Evolutionary conservation across 2,797 vertebrate species (phyloP).

Genomic region (Tauraco hartlaubi): DNA sequence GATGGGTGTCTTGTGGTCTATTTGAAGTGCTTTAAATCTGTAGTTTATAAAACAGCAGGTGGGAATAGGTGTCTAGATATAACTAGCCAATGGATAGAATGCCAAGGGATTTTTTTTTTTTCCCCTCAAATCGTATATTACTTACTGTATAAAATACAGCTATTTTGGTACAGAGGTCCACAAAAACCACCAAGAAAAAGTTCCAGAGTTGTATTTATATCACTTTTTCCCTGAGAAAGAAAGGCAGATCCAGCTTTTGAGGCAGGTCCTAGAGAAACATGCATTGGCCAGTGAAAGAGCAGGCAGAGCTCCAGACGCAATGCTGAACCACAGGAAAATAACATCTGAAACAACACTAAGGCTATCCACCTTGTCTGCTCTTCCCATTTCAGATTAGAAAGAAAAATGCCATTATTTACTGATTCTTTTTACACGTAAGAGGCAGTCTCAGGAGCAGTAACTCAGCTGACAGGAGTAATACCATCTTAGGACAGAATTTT

Average conservation of each 20-base stretch:
- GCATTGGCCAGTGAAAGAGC: neutral
- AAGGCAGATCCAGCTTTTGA: neutral
- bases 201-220: neutral
- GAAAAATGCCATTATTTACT: neutral
- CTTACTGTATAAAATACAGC: neutral
- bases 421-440: neutral
- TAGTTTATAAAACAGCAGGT: slow-evolving; percentile 3
- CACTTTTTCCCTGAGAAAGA: neutral
- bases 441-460: neutral
- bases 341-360: neutral
- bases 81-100: neutral
- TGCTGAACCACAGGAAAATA: neutral
- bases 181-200: neutral
- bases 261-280: neutral
- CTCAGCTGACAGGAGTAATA: neutral
- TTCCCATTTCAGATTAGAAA: neutral
- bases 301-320: neutral
- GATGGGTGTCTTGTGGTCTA: neutral
- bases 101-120: neutral
- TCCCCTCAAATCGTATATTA: neutral
- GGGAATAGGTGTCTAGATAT: neutral
- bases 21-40: neutral
- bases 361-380: neutral
- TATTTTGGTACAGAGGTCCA: neutral
- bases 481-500: neutral